These are phyloP conservation scores for Syrrhaptes paradoxus DNA, from an alignment of 2,113 vertebrate species.

Conservation along the genomic window DNA sequence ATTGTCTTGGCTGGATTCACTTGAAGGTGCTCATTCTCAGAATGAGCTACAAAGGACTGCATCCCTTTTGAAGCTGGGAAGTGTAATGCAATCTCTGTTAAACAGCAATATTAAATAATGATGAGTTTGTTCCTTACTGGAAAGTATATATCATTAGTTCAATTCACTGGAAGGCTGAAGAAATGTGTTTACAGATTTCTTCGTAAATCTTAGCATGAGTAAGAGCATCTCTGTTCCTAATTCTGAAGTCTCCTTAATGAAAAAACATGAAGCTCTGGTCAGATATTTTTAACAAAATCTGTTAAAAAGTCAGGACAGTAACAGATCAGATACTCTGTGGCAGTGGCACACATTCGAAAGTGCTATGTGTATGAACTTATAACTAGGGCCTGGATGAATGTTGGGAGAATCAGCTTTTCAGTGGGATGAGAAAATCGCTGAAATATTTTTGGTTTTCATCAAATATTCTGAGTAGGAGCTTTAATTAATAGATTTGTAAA, in stretches of 20 bases:
- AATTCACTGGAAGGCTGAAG: not conserved
- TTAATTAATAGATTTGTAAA: slow-evolving; percentile 2
- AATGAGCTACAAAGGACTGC: not conserved
- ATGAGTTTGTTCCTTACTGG: not conserved
- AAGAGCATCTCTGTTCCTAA: not conserved
- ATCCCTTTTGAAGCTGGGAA: not conserved
- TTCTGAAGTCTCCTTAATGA: not conserved
- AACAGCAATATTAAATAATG: not conserved
- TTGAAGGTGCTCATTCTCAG: not conserved
- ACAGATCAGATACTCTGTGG: not conserved
- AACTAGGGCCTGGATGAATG: not conserved
- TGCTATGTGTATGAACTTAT: rapidly evolving
- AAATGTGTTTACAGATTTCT: not conserved
- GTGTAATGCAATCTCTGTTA: not conserved
- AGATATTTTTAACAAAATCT: not conserved
- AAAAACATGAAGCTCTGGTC: not conserved
- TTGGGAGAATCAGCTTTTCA: not conserved
- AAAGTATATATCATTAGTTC: not conserved
- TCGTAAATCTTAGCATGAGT: not conserved
- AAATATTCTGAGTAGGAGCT: not conserved
- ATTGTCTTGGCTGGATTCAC: not conserved
- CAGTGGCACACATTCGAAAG: not conserved
- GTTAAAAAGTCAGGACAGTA: not conserved
- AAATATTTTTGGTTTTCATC: not conserved
- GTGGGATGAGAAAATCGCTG: not conserved